Conservation (phyloP, 2,113 vertebrate genomes). For the Elachura formosa region DNA sequence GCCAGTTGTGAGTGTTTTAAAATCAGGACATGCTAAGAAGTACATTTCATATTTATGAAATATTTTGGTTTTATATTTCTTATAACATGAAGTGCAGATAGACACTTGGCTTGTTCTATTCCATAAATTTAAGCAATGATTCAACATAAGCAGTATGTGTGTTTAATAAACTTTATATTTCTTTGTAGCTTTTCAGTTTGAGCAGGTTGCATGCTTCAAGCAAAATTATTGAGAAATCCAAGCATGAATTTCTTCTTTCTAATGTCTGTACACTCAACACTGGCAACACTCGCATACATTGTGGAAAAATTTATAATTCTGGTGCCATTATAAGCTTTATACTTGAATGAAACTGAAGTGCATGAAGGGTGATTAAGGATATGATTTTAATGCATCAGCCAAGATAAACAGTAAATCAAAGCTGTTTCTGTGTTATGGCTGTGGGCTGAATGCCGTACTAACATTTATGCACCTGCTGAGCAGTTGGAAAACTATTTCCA, state of each 20-base stretch:
- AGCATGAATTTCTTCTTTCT: background rate
- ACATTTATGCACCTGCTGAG: background rate
- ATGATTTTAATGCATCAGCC: conserved; percentile 11
- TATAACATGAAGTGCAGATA: background rate
- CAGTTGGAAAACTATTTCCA: background rate
- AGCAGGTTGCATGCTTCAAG: background rate
- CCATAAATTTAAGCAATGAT: background rate
- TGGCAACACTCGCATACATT: background rate
- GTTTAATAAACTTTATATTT: background rate
- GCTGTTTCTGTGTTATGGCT: background rate
- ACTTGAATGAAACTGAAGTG: conserved; percentile 5
- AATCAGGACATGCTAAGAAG: background rate
- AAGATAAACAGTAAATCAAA: conserved; percentile 11
- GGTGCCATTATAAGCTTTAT: background rate
- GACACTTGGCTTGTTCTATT: background rate
- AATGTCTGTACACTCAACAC: background rate
- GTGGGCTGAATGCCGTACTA: background rate
- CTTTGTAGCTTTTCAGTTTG: background rate
- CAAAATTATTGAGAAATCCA: conserved; percentile 17
- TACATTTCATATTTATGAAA: background rate
- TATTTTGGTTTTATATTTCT: background rate
- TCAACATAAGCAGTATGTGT: background rate
- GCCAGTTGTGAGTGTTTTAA: background rate
- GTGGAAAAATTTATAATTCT: background rate
- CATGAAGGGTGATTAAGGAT: conserved; percentile 10